Conservation (phyloP, 2,113 vertebrate genomes). For the Rhea americana region DNA sequence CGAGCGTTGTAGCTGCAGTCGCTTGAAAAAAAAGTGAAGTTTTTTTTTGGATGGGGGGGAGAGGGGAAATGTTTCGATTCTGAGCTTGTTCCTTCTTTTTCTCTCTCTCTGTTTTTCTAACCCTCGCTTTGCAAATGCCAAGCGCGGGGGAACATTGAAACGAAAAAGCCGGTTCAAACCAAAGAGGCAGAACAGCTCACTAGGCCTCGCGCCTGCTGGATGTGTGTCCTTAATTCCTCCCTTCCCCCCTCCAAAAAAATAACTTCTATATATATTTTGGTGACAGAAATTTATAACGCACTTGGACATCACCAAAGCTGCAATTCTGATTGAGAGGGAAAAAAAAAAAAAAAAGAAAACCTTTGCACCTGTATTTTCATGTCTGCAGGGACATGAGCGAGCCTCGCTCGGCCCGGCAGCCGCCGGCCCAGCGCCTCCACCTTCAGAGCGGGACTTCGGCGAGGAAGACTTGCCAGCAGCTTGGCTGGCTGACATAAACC, state of each 20-base stretch:
- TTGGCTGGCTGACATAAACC: not conserved
- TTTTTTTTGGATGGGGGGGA: not conserved
- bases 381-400: not conserved
- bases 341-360: not conserved
- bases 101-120: not conserved
- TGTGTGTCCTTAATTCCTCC: not conserved
- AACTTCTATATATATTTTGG: not conserved
- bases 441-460: no score
- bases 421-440: no score
- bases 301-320: not conserved
- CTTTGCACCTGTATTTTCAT: no score
- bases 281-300: not conserved
- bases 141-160: not conserved
- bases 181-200: conserved; percentile 27
- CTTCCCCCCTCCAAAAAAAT: not conserved
- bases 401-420: not conserved
- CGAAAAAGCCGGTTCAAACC: conserved; percentile 16
- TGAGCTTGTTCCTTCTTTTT: not conserved
- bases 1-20: conserved; percentile 26
- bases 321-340: not conserved
- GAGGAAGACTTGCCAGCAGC: not conserved
- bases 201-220: not conserved
- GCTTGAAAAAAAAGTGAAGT: conserved; percentile 35
- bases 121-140: not conserved
- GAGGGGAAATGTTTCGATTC: not conserved